Conservation (phyloP, 1,140 invertebrate species). For the Leptinotarsa texana region DNA sequence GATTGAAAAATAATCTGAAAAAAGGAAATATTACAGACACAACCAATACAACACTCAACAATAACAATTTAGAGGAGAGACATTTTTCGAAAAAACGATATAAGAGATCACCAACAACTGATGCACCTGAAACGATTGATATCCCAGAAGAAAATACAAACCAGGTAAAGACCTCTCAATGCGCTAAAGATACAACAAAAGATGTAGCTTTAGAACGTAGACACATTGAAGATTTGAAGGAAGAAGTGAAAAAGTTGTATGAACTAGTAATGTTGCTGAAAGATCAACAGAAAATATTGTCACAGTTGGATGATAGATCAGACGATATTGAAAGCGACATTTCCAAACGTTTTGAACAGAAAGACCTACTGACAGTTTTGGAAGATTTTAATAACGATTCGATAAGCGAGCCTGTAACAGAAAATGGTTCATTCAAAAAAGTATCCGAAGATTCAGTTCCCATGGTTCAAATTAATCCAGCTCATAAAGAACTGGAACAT, state of each 20-base stretch:
- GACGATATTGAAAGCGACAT: background rate
- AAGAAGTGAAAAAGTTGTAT: slow-evolving; percentile 1
- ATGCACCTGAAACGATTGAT: too few relatives aligned
- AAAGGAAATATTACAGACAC: too few relatives aligned
- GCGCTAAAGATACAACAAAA: background rate
- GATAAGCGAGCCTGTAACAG: background rate
- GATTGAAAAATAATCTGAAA: too few relatives aligned
- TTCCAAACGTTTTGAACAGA: background rate
- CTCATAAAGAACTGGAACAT: background rate
- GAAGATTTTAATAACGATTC: background rate
- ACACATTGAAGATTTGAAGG: background rate
- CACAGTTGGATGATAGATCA: background rate
- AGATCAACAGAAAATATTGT: background rate
- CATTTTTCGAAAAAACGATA: too few relatives aligned
- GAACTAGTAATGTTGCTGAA: background rate
- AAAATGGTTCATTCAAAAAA: too few relatives aligned
- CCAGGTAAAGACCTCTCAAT: background rate
- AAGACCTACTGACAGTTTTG: background rate
- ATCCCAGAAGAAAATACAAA: too few relatives aligned
- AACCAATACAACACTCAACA: too few relatives aligned
- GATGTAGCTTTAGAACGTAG: background rate
- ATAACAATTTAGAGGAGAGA: too few relatives aligned
- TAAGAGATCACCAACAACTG: too few relatives aligned
- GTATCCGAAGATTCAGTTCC: too few relatives aligned
- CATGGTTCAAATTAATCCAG: background rate